These are phyloP conservation scores for Carlito syrichta DNA, from an alignment of 2,113 vertebrate genomes.

Conservation along the genomic window DNA sequence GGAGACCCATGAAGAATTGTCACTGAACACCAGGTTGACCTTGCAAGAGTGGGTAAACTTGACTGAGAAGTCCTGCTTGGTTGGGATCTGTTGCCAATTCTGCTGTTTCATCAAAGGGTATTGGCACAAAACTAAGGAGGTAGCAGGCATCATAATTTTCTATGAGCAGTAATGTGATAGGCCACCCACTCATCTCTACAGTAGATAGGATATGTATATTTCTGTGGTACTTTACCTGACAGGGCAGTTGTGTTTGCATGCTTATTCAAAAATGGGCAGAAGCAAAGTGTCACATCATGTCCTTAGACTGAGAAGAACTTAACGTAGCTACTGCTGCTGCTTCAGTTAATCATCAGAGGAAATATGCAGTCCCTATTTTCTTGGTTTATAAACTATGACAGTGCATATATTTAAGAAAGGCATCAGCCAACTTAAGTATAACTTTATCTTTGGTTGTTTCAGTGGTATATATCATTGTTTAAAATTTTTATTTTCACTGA, in stretches of 20 bases:
- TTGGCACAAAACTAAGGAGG: neutral
- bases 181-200: neutral
- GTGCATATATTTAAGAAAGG: neutral
- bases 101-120: neutral
- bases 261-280: neutral
- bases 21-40: neutral
- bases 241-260: neutral
- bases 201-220: neutral
- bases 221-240: neutral
- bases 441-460: neutral
- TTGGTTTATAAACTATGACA: neutral
- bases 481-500: neutral
- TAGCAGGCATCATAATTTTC: neutral
- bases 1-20: neutral
- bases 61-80: neutral
- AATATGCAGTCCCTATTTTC: neutral
- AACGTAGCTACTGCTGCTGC: neutral
- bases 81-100: neutral
- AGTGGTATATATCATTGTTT: neutral
- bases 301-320: neutral
- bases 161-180: neutral
- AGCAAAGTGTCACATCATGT: neutral
- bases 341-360: neutral
- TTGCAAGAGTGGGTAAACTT: neutral
- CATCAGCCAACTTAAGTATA: neutral